Conservation (phyloP, 2,113 vertebrate species). For the Notarius lentiginosus region DNA sequence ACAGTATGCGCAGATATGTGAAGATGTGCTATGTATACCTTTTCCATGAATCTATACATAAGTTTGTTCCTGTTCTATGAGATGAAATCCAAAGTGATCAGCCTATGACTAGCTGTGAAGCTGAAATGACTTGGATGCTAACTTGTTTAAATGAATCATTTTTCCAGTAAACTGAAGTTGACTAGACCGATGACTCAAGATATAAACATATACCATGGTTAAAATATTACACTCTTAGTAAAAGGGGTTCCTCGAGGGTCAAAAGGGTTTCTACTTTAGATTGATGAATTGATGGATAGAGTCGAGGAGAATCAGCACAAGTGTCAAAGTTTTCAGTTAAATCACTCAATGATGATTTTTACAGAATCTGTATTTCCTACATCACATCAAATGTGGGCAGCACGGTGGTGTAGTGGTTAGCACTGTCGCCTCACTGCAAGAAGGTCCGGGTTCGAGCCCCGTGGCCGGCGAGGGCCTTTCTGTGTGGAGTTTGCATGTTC, state of each 20-base stretch:
- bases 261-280: not conserved
- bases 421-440: too few species aligned
- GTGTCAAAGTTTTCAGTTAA: not conserved
- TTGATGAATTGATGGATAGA: not conserved
- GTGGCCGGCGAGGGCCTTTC: too few species aligned
- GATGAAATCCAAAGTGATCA: not conserved
- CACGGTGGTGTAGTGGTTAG: too few species aligned
- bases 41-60: not conserved
- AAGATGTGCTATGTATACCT: not conserved
- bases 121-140: slow-evolving; percentile 12
- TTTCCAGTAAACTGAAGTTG: slow-evolving; percentile 29
- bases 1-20: not conserved
- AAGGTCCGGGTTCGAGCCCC: too few species aligned
- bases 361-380: not conserved
- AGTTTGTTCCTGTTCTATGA: not conserved
- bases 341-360: not conserved
- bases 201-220: not conserved
- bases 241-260: not conserved
- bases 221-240: not conserved
- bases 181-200: slow-evolving; percentile 29
- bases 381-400: not conserved
- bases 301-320: not conserved
- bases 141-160: slow-evolving; percentile 21
- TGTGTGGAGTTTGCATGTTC: too few species aligned
- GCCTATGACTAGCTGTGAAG: not conserved